Conservation (phyloP, 2,113 vertebrate genomes). For the Chlorocebus sabaeus region DNA sequence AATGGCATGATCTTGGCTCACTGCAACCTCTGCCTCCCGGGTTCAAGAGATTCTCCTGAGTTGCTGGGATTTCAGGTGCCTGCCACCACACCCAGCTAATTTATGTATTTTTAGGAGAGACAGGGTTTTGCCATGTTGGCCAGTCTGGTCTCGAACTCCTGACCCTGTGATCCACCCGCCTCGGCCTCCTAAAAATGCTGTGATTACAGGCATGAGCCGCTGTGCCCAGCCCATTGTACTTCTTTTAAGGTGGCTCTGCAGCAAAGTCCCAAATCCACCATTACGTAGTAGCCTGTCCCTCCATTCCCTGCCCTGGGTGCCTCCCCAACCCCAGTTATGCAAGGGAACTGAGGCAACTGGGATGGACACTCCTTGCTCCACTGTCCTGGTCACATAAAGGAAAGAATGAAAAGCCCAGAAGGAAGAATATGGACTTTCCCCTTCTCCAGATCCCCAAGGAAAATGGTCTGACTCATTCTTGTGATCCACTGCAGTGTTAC, state of each 20-base stretch:
- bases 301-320: fast-evolving
- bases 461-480: background rate
- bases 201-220: too few species aligned
- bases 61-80: too few species aligned
- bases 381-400: background rate
- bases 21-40: too few species aligned
- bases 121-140: too few species aligned
- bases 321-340: background rate
- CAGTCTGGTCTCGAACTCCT: too few species aligned
- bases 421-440: background rate
- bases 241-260: background rate
- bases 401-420: background rate
- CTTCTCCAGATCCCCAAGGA: background rate
- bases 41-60: too few species aligned
- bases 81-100: too few species aligned
- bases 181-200: too few species aligned
- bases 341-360: background rate
- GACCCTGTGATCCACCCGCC: too few species aligned
- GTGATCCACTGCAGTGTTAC: fast-evolving
- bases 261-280: background rate
- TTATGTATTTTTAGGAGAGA: too few species aligned
- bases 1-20: too few species aligned
- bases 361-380: background rate
- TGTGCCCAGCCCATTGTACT: background rate
- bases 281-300: background rate